These are phyloP conservation scores for Poecilia picta DNA, from an alignment of 2,797 vertebrate species.

Conservation along the genomic window DNA sequence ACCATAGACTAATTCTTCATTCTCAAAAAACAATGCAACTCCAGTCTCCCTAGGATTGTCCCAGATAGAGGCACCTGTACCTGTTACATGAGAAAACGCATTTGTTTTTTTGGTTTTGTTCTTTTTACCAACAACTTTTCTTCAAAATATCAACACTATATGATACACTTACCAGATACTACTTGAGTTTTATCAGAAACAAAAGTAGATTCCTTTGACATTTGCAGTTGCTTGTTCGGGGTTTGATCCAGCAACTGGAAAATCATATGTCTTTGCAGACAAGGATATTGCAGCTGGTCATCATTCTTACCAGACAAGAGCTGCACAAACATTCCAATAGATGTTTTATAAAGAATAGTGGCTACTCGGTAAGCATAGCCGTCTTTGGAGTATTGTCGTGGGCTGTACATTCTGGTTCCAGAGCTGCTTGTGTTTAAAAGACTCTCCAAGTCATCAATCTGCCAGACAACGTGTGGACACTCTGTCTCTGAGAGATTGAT, in stretches of 20 bases:
- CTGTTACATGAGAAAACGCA: conserved; percentile 1
- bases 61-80: conserved; percentile 1
- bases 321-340: conserved; percentile 70
- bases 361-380: conserved; percentile 84
- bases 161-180: neutral
- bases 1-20: conserved; percentile 10
- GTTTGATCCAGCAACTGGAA: conserved; percentile 86
- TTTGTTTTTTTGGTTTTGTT: too few relatives aligned
- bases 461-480: conserved; percentile 84
- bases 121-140: neutral
- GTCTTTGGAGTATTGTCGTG: conserved; percentile 79
- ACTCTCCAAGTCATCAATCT: conserved; percentile 78
- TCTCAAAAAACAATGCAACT: neutral
- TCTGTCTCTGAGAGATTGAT: conserved; percentile 87
- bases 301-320: conserved; percentile 85
- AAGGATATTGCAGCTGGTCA: conserved; percentile 84
- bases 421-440: conserved; percentile 39
- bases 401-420: conserved; percentile 67
- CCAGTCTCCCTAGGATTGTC: conserved; percentile 38
- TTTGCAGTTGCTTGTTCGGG: conserved; percentile 71
- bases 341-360: rapidly evolving
- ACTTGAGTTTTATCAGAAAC: neutral
- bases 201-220: conserved; percentile 42
- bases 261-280: conserved; percentile 82
- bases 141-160: neutral